Evolutionary conservation across 2,888 invertebrate genomes (phyloP), one percentile per base, ranked within the genome.

Genomic region (Philopedon plagiatum): DNA sequence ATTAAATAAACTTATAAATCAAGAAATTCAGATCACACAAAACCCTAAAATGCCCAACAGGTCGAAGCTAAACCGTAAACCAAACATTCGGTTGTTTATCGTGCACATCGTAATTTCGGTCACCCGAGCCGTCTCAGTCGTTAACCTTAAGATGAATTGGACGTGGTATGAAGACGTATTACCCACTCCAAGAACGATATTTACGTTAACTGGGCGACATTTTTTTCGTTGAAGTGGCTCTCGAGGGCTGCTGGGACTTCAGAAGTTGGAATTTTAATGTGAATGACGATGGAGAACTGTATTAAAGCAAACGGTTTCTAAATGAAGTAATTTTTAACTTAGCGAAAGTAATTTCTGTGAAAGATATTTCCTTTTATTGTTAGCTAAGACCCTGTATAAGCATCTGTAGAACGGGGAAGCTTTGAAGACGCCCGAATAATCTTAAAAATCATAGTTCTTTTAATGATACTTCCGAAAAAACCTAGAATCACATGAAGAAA

Each of bases 21-120:
- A 18, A n/a, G 19, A 62, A 62, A 62, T 62, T 62, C 32, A 26
- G 8, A 18, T 41, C n/a, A 44, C 5, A 32, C 15, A n/a, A 18
- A 62, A 32, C 46, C 61, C 18, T 18, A 29, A 62, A 29, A 44
- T 29, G 29, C 15, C 61, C 44, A 29, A 57, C 29, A 62, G 44
- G 61, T 62, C 44, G 26, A 46, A 62, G 15, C 32, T 51, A 62
- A 63, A 34, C 51, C 37, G 57, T 64, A 71, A 61, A 65, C 56
- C 62, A 66, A 71, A 71, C 62, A 49, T 39, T 41, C 60, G 51
- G 62, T 56, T 65, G 71, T 66, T 65, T 66, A 62, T 62, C 41
- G 65, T 71, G 29, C 65, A 64, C 71, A 54, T 71, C 60, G 71
- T 51, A 71, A 71, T 71, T 66, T 71, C 51, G 71, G 71, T 66